phyloP scores from a whole-genome alignment of 2,797 vertebrate species.

The Sorex maritimensis region DNA sequence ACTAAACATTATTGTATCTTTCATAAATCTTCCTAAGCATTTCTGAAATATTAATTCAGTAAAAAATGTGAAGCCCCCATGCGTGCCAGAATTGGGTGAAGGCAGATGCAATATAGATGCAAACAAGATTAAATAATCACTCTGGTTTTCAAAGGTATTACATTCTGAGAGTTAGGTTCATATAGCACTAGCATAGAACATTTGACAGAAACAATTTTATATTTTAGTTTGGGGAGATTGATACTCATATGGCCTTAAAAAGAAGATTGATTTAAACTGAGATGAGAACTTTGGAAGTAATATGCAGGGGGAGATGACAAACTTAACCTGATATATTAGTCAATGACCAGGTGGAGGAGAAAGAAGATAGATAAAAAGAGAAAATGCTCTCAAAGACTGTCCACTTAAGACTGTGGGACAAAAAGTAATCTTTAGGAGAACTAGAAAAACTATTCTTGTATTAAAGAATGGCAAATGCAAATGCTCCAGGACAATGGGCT shows the following conservation, averaged over 20 bases:
- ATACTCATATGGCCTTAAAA: not conserved
- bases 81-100: too few relatives aligned
- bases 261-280: not conserved
- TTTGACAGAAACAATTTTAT: not conserved
- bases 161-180: too few relatives aligned
- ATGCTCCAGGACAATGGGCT: not conserved
- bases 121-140: conserved; percentile 50
- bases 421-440: not conserved
- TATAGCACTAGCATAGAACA: too few relatives aligned
- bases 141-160: not conserved
- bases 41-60: too few relatives aligned
- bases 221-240: not conserved
- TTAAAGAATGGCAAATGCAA: not conserved
- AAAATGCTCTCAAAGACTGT: not conserved
- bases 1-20: too few relatives aligned
- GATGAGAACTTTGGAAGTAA: not conserved
- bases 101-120: too few relatives aligned
- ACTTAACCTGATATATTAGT: not conserved
- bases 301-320: too few relatives aligned
- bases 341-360: fast-evolving
- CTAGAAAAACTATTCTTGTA: not conserved
- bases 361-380: too few relatives aligned
- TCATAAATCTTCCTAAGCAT: too few relatives aligned
- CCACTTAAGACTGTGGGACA: not conserved
- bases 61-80: too few relatives aligned